Percentiles rank a stretch among this genome's conserved stretches.
Conservation (phyloP, 2,888 invertebrate genomes). For the Pachliopta kotzebuea region DNA sequence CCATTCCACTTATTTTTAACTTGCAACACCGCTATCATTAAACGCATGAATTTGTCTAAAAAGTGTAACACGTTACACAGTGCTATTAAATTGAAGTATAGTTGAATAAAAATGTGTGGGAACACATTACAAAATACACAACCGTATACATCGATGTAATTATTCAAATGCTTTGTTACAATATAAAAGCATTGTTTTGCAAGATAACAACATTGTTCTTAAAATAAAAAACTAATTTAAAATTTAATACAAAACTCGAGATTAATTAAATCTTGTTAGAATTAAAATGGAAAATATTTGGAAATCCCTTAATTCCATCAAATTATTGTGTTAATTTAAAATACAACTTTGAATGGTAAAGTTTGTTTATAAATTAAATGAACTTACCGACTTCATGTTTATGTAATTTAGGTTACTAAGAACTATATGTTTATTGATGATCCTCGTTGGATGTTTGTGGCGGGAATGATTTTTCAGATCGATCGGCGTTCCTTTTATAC, state of each 20-base stretch:
- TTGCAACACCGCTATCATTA: constrained; percentile 15
- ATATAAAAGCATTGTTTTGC: constrained; percentile 26
- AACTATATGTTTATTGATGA: constrained; percentile 46
- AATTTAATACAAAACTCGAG: constrained; percentile 9
- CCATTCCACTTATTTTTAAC: not conserved
- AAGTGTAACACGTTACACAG: constrained; percentile 22
- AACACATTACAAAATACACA: constrained; percentile 20
- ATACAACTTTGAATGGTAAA: not conserved
- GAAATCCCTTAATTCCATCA: too few relatives aligned
- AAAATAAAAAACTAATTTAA: constrained; percentile 7
- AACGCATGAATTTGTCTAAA: constrained; percentile 13
- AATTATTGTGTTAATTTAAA: too few relatives aligned
- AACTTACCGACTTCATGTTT: constrained; percentile 76
- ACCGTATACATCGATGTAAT: constrained; percentile 15
- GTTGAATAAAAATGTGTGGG: constrained; percentile 28
- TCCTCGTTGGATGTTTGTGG: constrained; percentile 66
- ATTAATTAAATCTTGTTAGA: too few relatives aligned
- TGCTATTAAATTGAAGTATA: constrained; percentile 18
- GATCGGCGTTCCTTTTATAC: constrained; percentile 68
- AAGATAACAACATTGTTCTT: constrained; percentile 13
- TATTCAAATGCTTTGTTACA: constrained; percentile 24
- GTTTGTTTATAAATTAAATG: constrained; percentile 23
- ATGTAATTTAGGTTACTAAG: constrained; percentile 38
- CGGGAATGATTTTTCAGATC: constrained; percentile 77
- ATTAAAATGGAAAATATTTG: too few relatives aligned